Base-by-base conservation (phyloP, 2,888 invertebrate genomes). In the Anthrax anthrax region DNA sequence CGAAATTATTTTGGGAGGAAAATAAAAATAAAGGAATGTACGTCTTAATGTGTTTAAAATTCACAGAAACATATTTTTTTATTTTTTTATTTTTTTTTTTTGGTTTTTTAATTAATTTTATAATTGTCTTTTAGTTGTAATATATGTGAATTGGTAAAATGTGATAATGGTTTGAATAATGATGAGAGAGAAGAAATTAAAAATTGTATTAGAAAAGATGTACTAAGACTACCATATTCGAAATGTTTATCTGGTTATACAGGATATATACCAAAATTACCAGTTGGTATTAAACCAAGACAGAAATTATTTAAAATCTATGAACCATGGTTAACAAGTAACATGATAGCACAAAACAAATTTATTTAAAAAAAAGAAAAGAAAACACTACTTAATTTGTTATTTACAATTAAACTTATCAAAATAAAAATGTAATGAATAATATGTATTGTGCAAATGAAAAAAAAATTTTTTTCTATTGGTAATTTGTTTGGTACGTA, bases 181-280 rank as follows among this genome's bases (percentile, higher is more conserved):
- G 46, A n/a, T 1, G 47, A 51, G 18, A 39, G 51, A 10, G 44
- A n/a, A 2, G 47, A 51, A 27, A 41, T 52, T 17, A 45, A 47
- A 10, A 29, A 13, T 0, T 48, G 48, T 27, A 36, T 52, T 1
- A 27, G 46, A 9, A 47, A 51, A 13, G 48, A 52, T 4, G 17
- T 18, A 3, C 39, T 54, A 3, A 40, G 54, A 13, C 42, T 47
- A 18, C 50, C 55, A 3, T 55, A 46, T 46, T 39, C 51, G 5
- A 19, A 52, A 12, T 47, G 49, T 42, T 44, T 49, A 5, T 44
- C 54, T 0, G 54, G 51, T 5, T 55, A 55, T 43, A 44, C 48
- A n/a, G 54, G 54, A 0, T 51, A 51, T 44, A 42, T 49, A 5
- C 55, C 55, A 2, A 37, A 42, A 18, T 6, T 51, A 5, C 50